Evolutionary conservation across 2,797 vertebrate species (phyloP).

Genomic region (Graptemys geographica): DNA sequence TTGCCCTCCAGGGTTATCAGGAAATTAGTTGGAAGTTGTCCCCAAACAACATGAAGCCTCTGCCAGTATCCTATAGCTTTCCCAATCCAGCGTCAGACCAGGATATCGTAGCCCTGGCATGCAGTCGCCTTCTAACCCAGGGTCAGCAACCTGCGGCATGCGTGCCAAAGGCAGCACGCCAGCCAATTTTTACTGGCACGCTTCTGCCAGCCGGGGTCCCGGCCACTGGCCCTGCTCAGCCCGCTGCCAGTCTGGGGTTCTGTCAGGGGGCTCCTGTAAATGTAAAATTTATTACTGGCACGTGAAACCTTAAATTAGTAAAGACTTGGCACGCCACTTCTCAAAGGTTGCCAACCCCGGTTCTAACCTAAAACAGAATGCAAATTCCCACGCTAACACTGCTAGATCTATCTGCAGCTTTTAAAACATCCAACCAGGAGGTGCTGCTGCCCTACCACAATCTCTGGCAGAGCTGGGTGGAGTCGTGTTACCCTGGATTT

Average conservation of each 20-base stretch:
- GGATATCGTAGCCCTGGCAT: background rate
- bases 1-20: background rate
- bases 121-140: background rate
- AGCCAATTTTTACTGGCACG: no score
- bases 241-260: no score
- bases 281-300: no score
- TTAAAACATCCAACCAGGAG: background rate
- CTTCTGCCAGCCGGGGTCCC: no score
- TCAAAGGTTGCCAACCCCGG: no score
- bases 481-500: background rate
- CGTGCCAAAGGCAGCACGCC: no score
- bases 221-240: no score
- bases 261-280: no score
- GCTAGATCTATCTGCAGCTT: background rate
- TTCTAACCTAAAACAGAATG: no score
- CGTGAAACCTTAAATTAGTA: no score
- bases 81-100: accelerated
- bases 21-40: accelerated
- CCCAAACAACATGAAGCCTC: accelerated
- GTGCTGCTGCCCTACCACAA: background rate
- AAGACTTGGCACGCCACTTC: no score
- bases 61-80: background rate
- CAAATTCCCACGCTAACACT: background rate
- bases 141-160: no score
- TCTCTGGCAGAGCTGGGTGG: background rate